Evolutionary conservation across 1,140 invertebrate species (phyloP).

Genomic region (Drosophila mauritiana): DNA sequence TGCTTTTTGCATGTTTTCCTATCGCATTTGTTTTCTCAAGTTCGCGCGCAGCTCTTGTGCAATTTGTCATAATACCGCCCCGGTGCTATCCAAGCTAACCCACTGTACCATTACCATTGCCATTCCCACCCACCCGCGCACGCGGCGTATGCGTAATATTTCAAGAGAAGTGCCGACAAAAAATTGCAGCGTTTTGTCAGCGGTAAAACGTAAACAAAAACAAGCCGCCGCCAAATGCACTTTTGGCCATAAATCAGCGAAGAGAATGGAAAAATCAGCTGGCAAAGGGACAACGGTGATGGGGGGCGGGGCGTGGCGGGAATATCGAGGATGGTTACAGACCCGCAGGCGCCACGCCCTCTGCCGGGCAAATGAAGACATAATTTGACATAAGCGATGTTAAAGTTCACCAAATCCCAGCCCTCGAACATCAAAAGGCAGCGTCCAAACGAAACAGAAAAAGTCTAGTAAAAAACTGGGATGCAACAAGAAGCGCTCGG

Average conservation of each 20-base stretch:
- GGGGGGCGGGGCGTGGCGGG: too few species aligned
- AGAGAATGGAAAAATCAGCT: conserved; percentile 36
- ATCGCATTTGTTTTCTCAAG: conserved; percentile 81
- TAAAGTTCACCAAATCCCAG: conserved; percentile 70
- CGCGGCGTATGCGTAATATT: conserved; percentile 74
- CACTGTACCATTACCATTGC: too few species aligned
- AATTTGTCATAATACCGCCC: conserved; percentile 64
- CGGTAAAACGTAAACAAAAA: conserved; percentile 81
- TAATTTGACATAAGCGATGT: conserved; percentile 83
- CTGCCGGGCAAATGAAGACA: conserved; percentile 62
- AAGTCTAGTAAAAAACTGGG: conserved; percentile 1
- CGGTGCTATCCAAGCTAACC: too few species aligned
- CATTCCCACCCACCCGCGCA: neutral
- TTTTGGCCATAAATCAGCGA: conserved; percentile 52
- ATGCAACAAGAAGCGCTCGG: neutral
- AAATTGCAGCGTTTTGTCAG: conserved; percentile 66
- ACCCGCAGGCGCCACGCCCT: conserved; percentile 60
- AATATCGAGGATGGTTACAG: conserved; percentile 22
- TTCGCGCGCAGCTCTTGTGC: conserved; percentile 70
- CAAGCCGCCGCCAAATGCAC: conserved; percentile 57
- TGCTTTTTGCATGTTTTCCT: conserved; percentile 73
- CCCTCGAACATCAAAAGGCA: conserved; percentile 50
- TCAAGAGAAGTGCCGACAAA: conserved; percentile 45
- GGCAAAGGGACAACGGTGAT: neutral
- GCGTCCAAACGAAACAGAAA: conserved; percentile 3